Percentiles rank a stretch among this genome's conserved stretches.
These are phyloP conservation scores for Triplophysa yarkandensis DNA, from an alignment of 2,797 vertebrate genomes.

Conservation along the genomic window DNA sequence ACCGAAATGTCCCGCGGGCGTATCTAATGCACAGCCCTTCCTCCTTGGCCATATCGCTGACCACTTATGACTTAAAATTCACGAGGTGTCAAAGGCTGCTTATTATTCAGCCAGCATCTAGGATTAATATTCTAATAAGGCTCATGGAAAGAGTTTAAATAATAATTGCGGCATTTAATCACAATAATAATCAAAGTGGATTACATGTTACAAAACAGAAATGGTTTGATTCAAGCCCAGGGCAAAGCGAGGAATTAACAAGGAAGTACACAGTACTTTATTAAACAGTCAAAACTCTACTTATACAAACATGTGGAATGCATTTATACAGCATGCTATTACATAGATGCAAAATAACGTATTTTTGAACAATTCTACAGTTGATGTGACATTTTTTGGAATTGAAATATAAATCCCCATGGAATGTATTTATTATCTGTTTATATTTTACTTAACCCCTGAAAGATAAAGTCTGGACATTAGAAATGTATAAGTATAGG, in stretches of 20 bases:
- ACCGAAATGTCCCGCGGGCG: slow-evolving; percentile 11
- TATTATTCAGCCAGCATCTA: slow-evolving; percentile 48
- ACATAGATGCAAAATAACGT: no score
- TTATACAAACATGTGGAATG: slow-evolving; percentile 23
- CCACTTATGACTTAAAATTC: slow-evolving; percentile 33
- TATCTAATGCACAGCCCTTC: slow-evolving; percentile 38
- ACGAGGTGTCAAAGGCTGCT: slow-evolving; percentile 47
- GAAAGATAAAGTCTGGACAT: no score
- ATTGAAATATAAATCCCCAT: no score
- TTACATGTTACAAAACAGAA: slow-evolving; percentile 58
- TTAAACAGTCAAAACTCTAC: slow-evolving; percentile 43
- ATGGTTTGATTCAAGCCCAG: slow-evolving; percentile 42
- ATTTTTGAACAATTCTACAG: no score
- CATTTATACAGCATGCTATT: no score
- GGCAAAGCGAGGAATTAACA: slow-evolving; percentile 47
- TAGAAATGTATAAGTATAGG: no score
- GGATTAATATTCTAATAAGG: slow-evolving; percentile 57
- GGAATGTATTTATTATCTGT: no score
- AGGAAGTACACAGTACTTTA: slow-evolving; percentile 35
- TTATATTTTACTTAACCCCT: no score
- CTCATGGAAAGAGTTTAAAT: slow-evolving; percentile 52
- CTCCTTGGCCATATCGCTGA: slow-evolving; percentile 26
- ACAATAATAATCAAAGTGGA: slow-evolving; percentile 60
- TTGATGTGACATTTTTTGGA: not conserved
- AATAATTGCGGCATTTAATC: slow-evolving; percentile 58